Evolutionary conservation across 2,888 invertebrate species (phyloP), one percentile per base, ranked within the genome.

Genomic region (Drosophila neutralis): DNA sequence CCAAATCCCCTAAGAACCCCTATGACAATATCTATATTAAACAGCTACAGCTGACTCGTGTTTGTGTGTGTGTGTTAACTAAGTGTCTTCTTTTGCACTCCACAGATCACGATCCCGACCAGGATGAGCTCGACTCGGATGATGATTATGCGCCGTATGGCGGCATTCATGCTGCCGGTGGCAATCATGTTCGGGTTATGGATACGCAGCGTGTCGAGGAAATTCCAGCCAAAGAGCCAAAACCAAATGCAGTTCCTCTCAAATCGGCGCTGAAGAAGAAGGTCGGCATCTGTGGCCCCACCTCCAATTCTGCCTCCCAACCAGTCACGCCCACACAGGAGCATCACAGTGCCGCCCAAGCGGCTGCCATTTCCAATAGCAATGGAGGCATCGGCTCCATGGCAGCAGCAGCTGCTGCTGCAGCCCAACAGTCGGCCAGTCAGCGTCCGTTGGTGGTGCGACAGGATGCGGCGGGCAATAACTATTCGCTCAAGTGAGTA

Each of bases 251-350:
- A 81, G 95, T 97, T 94, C 98, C 98, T 79, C 95, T 98, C 73
- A 98, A 98, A 93, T 98, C 98, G 60, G 98, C 98, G 79, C 94
- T 98, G 83, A 98, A 98, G 94, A 98, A 97, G 93, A 96, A 97
- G 91, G 92, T 93, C 49, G 93, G 93, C 45, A 87, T 68, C 15
- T 40, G 35, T n/a, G 66, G 73, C 70, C 66, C 92, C 82, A 64
- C 54, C 21, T 70, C 82, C 59, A 75, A 60, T 35, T 89, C 91
- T 18, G 86, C 85, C 67, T 92, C 92, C 27, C 91, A 92, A 67
- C 94, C 96, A 62, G 96, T 96, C 42, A 97, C 97, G 70, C 96
- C 96, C 64, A 96, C 96, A 61, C 96, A 96, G 91, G 96, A 96
- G 70, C 92, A 92, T 68, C 83, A 82, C 58, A 74, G 79, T 18